Percentiles rank a stretch among this genome's conserved stretches.
phyloP scores from a whole-genome alignment of 2,888 invertebrate species.

The Cyaniris semiargus region DNA sequence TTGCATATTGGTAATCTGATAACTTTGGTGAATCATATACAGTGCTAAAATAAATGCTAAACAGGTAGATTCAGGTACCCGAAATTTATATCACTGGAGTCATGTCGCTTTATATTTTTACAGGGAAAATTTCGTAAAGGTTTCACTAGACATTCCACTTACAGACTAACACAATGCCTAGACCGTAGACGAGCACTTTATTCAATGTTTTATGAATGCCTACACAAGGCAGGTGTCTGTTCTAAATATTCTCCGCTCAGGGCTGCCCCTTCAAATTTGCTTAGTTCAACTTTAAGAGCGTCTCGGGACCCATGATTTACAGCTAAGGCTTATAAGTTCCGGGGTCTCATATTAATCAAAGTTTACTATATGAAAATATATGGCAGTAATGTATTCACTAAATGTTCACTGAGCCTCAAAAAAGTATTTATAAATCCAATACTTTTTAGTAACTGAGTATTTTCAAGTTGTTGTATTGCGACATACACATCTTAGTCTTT shows the following conservation, averaged over 20 bases:
- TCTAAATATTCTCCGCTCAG: constrained; percentile 22
- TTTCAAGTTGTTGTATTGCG: too few species aligned
- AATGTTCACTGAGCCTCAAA: not conserved
- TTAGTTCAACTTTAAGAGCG: constrained; percentile 23
- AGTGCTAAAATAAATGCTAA: not conserved
- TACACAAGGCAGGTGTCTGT: constrained; percentile 26
- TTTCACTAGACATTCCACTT: constrained; percentile 15
- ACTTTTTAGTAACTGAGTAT: too few species aligned
- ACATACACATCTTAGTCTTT: too few species aligned
- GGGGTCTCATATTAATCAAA: not conserved
- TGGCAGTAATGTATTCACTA: not conserved
- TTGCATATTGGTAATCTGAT: not conserved
- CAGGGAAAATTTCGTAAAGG: not conserved
- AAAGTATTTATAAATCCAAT: too few species aligned
- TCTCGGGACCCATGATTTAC: constrained; percentile 15
- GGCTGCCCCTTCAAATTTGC: constrained; percentile 19
- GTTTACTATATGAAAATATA: not conserved
- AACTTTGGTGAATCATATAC: not conserved
- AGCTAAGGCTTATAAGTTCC: not conserved
- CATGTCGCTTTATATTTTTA: constrained; percentile 2
- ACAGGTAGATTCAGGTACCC: not conserved
- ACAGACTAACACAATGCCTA: constrained; percentile 18
- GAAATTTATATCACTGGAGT: not conserved
- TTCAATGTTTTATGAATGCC: constrained; percentile 25
- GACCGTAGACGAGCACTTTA: constrained; percentile 24